A percentile compares a stretch with the other conserved stretches of the same genome.
These are phyloP conservation scores for Colaptes auratus DNA, from an alignment of 2,113 vertebrate genomes.

Conservation along the genomic window DNA sequence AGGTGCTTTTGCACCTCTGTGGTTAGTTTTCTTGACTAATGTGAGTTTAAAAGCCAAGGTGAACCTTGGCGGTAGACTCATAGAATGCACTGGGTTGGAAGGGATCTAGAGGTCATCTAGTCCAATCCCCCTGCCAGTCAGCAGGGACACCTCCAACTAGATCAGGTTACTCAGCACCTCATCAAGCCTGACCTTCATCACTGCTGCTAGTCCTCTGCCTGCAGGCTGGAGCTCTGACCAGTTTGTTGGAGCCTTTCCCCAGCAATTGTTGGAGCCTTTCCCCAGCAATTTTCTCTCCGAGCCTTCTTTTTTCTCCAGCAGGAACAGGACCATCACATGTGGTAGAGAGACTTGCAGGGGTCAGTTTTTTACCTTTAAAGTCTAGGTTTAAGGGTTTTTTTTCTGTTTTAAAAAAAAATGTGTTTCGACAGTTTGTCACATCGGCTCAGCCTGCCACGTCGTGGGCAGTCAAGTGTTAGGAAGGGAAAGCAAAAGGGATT, in stretches of 20 bases:
- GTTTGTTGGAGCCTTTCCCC: background rate
- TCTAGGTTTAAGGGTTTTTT: slow-evolving; percentile 29
- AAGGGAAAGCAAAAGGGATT: slow-evolving; percentile 47
- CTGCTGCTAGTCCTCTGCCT: background rate
- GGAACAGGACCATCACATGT: background rate
- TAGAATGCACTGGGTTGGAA: too few relatives aligned
- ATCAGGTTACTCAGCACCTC: too few relatives aligned
- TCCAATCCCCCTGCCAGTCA: too few relatives aligned
- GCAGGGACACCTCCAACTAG: too few relatives aligned
- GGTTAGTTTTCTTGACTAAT: background rate
- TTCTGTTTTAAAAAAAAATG: slow-evolving; percentile 59
- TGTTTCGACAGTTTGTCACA: slow-evolving; percentile 71
- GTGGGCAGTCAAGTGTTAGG: slow-evolving; percentile 63
- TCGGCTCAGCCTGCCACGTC: slow-evolving; percentile 55
- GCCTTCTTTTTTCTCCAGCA: background rate
- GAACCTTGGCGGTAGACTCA: background rate
- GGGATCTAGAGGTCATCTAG: too few relatives aligned
- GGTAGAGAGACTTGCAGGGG: background rate
- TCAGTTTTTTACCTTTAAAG: slow-evolving; percentile 49
- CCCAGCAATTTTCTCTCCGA: background rate
- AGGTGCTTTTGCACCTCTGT: background rate
- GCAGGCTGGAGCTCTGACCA: background rate
- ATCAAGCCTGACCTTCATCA: too few relatives aligned
- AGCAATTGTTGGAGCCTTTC: background rate
- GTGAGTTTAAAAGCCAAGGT: background rate